Evolutionary conservation across 2,113 vertebrate genomes (phyloP), one percentile per base, ranked within the genome.

Genomic region (Ascaphus truei): DNA sequence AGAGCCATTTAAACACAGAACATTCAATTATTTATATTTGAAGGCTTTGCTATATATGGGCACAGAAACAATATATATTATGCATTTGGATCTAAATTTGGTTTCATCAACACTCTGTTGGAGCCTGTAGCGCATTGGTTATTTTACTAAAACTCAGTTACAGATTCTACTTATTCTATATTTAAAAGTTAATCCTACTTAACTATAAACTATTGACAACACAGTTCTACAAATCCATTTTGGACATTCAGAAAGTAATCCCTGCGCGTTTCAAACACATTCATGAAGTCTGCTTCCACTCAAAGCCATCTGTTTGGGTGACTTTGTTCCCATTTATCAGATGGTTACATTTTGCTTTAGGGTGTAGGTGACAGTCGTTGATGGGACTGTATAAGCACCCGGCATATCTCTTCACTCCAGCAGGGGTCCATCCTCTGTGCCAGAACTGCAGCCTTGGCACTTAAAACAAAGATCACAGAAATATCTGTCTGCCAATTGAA

Each of bases 301-400:
- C 5, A 25, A 1, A 15, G 27, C 55, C 55, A 68, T 68, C 65
- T 68, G 55, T 13, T 34, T 59, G 22, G 10, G 53, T 68, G 65
- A 55, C 65, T 59, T 43, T n/a, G 10, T 57, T 52, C 55, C 65
- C 53, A 37, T 58, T 50, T 47, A 30, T 50, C 65, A 50, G 65
- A 68, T 50, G 53, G 43, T 33, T 68, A 11, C 15, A 27, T 33
- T 59, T 68, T 58, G 55, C 65, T 43, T 68, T 27, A 29, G 55
- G 65, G 53, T 68, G 59, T 68, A 59, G 65, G 53, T 68, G 55
- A 59, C 65, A 59, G 41, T 47, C 65, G 59, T 41, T 36, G 52
- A 50, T 7, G 55, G 65, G 53, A 50, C 55, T 50, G 47, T 34
- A 37, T 43, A 48, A 50, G 37, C 55, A 48, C 41, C 45, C 22